A percentile compares a stretch with the other conserved stretches of the same genome.
These are phyloP conservation scores for Rhodinocichla rosea DNA, from an alignment of 2,113 vertebrate species.

Conservation along the genomic window DNA sequence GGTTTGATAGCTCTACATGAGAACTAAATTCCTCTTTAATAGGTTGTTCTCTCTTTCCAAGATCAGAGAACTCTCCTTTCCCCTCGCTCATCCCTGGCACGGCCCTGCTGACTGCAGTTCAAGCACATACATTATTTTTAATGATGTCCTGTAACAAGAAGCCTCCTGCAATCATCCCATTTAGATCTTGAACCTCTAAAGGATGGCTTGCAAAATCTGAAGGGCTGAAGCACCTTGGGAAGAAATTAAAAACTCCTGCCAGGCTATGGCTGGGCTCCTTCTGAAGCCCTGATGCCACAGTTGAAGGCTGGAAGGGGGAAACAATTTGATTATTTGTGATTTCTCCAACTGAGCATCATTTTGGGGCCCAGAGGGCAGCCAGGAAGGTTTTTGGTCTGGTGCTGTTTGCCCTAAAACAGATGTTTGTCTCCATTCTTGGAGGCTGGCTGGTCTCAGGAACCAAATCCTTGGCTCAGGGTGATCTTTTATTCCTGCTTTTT, in stretches of 20 bases:
- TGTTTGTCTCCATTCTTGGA: not conserved
- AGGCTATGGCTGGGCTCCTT: not conserved
- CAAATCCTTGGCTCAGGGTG: not conserved
- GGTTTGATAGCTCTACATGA: conserved; percentile 8
- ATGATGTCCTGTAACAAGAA: conserved; percentile 48
- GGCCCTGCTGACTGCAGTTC: not conserved
- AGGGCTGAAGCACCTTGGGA: not conserved
- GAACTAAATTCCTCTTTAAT: conserved; percentile 50
- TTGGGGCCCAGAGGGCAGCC: not conserved
- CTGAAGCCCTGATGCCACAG: not conserved
- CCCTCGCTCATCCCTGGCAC: not conserved
- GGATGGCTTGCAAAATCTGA: not conserved
- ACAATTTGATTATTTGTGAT: not conserved
- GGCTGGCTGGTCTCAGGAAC: not conserved
- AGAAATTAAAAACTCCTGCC: not conserved
- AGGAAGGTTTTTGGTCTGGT: not conserved
- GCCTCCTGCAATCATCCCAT: conserved; percentile 1
- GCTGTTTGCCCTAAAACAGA: not conserved
- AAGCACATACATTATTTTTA: conserved; percentile 33
- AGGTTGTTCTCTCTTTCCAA: conserved; percentile 11
- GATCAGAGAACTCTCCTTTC: conserved; percentile 42
- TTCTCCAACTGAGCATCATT: not conserved
- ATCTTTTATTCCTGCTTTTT: not conserved
- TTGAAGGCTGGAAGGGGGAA: not conserved
- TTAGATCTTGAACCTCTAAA: conserved; percentile 18